Conservation (phyloP, 2,888 invertebrate genomes). For the Scrobipalpa costella region DNA sequence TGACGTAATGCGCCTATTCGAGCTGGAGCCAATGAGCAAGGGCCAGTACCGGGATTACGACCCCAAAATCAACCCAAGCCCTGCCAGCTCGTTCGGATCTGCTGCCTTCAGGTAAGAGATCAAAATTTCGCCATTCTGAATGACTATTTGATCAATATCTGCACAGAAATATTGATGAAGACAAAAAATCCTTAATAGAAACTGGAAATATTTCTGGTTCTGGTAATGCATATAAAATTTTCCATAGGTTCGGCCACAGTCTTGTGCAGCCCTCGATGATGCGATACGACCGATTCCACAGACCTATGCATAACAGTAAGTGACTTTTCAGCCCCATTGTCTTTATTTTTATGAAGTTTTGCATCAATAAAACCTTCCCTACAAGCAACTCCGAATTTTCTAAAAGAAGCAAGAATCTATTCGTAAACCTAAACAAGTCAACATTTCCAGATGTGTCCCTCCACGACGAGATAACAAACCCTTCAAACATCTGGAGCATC, state of each 20-base stretch:
- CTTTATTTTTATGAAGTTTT: neutral
- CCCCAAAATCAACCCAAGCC: conserved; percentile 84
- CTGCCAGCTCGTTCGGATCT: conserved; percentile 89
- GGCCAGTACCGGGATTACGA: conserved; percentile 89
- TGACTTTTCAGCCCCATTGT: conserved; percentile 33
- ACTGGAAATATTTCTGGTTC: no score
- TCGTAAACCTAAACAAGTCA: neutral
- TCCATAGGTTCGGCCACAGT: conserved; percentile 91
- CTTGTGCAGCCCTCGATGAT: conserved; percentile 90
- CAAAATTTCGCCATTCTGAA: neutral
- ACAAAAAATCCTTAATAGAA: no score
- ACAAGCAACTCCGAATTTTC: no score
- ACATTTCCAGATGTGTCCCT: conserved; percentile 85
- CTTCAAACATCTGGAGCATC: conserved; percentile 86
- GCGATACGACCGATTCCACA: conserved; percentile 86
- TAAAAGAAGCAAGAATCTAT: neutral
- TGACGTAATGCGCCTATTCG: conserved; percentile 88
- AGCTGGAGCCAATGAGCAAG: conserved; percentile 83
- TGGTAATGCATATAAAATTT: no score
- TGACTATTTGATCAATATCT: no score
- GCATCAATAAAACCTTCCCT: no score
- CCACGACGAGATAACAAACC: conserved; percentile 88
- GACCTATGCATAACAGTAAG: conserved; percentile 87
- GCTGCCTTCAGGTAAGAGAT: conserved; percentile 86
- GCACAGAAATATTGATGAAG: no score